A percentile compares a stretch with the other conserved stretches of the same genome.
Conservation (phyloP, 1,140 invertebrate species). For the Panagrolaimus sp. region DNA sequence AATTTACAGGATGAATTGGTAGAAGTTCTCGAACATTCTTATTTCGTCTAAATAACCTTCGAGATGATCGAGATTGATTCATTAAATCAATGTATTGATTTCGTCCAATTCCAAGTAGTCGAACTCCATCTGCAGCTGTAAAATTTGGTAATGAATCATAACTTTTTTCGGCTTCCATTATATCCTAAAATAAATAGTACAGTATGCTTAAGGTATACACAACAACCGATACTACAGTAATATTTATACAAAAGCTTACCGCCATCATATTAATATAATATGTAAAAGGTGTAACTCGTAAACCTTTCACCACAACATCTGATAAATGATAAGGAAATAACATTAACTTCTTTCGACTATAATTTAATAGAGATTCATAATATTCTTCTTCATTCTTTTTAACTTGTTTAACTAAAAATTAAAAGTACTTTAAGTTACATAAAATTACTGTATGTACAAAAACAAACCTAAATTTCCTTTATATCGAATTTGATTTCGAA, state of each 20-base stretch:
- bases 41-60: slow-evolving; percentile 60
- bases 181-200: slow-evolving; percentile 61
- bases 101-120: slow-evolving; percentile 84
- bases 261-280: slow-evolving; percentile 82
- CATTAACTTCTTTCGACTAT: slow-evolving; percentile 79
- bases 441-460: background rate
- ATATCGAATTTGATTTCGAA: slow-evolving; percentile 75
- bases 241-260: slow-evolving; percentile 35
- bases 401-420: slow-evolving; percentile 70
- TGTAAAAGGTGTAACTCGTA: slow-evolving; percentile 85
- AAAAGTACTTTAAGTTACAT: slow-evolving; percentile 9
- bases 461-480: slow-evolving; percentile 73
- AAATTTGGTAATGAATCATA: slow-evolving; percentile 95
- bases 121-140: slow-evolving; percentile 84
- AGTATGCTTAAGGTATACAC: too few species aligned
- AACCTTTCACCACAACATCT: slow-evolving; percentile 82
- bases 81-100: slow-evolving; percentile 94
- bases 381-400: slow-evolving; percentile 75
- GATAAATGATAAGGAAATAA: slow-evolving; percentile 90
- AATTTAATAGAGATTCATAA: slow-evolving; percentile 82
- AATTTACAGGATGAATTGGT: slow-evolving; percentile 71
- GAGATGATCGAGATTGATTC: slow-evolving; percentile 72
- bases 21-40: slow-evolving; percentile 69
- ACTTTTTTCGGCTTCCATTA: slow-evolving; percentile 79
- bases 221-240: too few species aligned